Evolutionary conservation across 2,888 invertebrate species (phyloP).

Genomic region (Aspidiotus rigidus): DNA sequence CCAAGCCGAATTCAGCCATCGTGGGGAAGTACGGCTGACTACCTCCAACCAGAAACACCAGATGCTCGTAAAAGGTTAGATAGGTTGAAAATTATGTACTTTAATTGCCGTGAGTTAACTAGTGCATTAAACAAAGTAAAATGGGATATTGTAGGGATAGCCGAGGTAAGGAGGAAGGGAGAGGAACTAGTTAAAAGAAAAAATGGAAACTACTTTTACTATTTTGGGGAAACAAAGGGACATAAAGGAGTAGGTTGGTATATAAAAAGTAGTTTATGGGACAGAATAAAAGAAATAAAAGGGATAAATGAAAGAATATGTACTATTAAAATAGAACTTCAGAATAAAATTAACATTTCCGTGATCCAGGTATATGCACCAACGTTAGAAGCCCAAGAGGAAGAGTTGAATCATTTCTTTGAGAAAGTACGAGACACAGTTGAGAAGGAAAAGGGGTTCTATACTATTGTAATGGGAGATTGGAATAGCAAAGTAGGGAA

Average conservation of each 20-base stretch:
- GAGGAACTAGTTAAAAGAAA: background rate
- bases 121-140: background rate
- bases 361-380: constrained; percentile 1
- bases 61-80: no score
- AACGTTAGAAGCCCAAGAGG: background rate
- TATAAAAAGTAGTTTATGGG: background rate
- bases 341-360: background rate
- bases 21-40: no score
- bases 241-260: background rate
- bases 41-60: no score
- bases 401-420: background rate
- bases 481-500: background rate
- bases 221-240: background rate
- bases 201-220: constrained; percentile 2
- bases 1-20: no score
- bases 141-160: background rate
- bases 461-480: background rate
- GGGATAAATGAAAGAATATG: constrained; percentile 2
- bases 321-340: background rate
- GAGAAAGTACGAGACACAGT: background rate
- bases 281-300: background rate
- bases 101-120: no score
- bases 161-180: background rate
- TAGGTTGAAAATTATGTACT: no score
- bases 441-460: background rate